Evolutionary conservation across 2,113 vertebrate species (phyloP).

Genomic region (Harpagus bidentatus): DNA sequence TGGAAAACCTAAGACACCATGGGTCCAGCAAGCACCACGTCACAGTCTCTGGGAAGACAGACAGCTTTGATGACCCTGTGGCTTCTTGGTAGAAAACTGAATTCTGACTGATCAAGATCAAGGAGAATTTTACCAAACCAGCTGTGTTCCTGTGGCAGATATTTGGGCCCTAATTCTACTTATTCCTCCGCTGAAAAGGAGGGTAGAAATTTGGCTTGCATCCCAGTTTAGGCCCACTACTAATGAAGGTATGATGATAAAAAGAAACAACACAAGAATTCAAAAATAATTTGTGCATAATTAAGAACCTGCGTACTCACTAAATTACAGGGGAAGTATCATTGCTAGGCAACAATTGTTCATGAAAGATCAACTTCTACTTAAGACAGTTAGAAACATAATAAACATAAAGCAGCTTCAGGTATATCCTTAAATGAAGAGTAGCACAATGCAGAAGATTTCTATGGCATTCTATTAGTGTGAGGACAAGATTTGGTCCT

Average conservation of each 20-base stretch:
- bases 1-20: neutral
- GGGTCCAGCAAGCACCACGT: neutral
- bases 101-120: neutral
- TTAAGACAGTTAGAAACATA: neutral
- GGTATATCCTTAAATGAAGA: neutral
- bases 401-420: neutral
- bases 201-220: neutral
- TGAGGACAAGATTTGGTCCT: neutral
- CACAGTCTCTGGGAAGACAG: neutral
- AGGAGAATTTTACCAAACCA: neutral
- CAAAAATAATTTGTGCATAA: neutral
- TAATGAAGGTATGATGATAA: neutral
- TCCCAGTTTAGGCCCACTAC: neutral
- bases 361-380: neutral
- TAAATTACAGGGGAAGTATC: neutral
- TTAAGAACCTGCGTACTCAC: neutral
- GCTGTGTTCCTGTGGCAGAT: neutral
- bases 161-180: neutral
- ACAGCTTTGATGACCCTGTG: neutral
- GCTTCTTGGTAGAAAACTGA: neutral
- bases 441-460: neutral
- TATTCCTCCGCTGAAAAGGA: neutral
- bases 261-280: neutral
- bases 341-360: conserved; percentile 18
- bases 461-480: neutral